Conservation (phyloP, 2,888 invertebrate species). For the Dromius quadrimaculatus region DNA sequence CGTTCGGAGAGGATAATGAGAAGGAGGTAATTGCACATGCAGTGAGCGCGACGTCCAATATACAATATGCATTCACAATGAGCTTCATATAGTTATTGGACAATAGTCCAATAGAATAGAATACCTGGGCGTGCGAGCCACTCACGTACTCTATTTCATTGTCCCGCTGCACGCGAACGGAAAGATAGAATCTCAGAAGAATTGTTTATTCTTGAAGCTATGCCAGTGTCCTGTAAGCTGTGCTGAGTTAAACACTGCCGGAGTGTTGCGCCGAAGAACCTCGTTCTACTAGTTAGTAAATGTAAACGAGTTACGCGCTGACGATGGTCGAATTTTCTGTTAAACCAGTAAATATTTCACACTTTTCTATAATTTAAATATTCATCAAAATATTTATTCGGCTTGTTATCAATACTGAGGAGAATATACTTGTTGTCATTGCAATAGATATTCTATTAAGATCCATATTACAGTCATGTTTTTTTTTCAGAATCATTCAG, state of each 20-base stretch:
- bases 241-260: slow-evolving; percentile 10
- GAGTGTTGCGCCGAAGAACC: slow-evolving; percentile 26
- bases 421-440: background rate
- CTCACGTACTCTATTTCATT: slow-evolving; percentile 40
- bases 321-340: slow-evolving; percentile 63
- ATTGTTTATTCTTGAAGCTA: slow-evolving; percentile 53
- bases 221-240: slow-evolving; percentile 48
- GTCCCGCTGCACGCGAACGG: slow-evolving; percentile 52
- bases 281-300: slow-evolving; percentile 15
- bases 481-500: slow-evolving; percentile 54
- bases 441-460: too few species aligned
- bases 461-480: background rate
- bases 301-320: background rate
- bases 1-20: slow-evolving; percentile 40
- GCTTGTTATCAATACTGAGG: background rate
- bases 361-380: background rate
- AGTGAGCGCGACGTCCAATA: slow-evolving; percentile 48
- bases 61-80: slow-evolving; percentile 55
- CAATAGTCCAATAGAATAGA: slow-evolving; percentile 43
- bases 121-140: slow-evolving; percentile 24
- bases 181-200: slow-evolving; percentile 54
- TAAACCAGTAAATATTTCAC: slow-evolving; percentile 60
- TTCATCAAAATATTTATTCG: background rate
- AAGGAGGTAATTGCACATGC: slow-evolving; percentile 49
- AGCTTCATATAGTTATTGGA: slow-evolving; percentile 52